Evolutionary conservation across 2,113 vertebrate species (phyloP).

Genomic region (Microcebus jonahi): DNA sequence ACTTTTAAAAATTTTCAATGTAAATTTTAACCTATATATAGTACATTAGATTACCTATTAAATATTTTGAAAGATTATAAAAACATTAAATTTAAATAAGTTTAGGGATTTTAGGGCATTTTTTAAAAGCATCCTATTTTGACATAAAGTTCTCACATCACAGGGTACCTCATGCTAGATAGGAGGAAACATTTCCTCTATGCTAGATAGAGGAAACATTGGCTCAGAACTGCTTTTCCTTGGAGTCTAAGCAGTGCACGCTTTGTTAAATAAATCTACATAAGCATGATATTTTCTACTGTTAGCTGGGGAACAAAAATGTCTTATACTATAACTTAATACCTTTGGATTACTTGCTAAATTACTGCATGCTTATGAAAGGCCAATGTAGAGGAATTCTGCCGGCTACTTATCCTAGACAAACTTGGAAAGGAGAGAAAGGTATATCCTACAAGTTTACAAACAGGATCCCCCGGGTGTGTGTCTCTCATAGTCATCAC

Average conservation of each 20-base stretch:
- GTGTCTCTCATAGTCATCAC: neutral
- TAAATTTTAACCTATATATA: neutral
- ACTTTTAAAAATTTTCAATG: neutral
- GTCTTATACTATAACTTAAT: neutral
- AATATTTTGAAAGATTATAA: neutral
- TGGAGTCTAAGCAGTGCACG: neutral
- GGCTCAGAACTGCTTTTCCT: neutral
- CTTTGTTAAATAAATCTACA: neutral
- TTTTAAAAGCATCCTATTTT: no score
- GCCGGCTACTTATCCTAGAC: neutral
- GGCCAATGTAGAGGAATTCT: neutral
- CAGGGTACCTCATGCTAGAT: no score
- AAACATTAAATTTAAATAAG: neutral
- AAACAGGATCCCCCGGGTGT: fast-evolving
- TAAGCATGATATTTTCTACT: neutral
- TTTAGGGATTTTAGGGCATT: neutral
- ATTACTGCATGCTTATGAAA: neutral
- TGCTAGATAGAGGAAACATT: neutral
- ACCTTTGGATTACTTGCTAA: neutral
- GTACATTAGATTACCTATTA: neutral
- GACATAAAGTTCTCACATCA: no score
- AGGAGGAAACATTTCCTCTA: no score
- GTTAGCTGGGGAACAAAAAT: neutral
- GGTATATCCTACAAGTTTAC: no score
- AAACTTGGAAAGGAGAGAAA: neutral